Evolutionary conservation across 2,113 vertebrate species (phyloP).

Genomic region (Talpa occidentalis): DNA sequence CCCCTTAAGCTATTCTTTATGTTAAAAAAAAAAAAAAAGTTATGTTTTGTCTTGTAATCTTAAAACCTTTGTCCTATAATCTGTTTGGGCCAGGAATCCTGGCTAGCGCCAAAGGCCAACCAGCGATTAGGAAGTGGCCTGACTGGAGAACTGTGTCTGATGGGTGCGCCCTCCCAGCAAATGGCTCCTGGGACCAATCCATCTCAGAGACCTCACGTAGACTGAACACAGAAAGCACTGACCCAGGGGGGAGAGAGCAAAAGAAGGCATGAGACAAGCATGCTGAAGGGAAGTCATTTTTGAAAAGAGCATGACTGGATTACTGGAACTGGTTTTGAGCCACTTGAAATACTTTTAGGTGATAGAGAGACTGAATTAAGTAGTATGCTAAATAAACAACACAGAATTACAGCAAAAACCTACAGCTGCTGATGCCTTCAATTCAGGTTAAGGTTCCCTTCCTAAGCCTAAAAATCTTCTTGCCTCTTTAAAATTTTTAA

Average conservation of each 20-base stretch:
- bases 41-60: not conserved
- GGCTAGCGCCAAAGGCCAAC: not conserved
- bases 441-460: not conserved
- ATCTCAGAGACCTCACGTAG: not conserved
- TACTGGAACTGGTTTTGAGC: not conserved
- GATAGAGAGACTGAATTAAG: not conserved
- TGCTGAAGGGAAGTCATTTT: not conserved
- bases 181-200: not conserved
- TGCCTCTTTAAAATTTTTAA: not conserved
- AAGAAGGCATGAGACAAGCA: not conserved
- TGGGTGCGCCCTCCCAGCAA: too few relatives aligned
- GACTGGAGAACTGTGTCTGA: not conserved
- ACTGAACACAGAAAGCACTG: not conserved
- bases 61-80: not conserved
- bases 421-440: not conserved
- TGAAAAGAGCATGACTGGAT: not conserved
- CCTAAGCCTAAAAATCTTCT: not conserved
- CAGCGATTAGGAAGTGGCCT: not conserved
- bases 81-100: not conserved
- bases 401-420: not conserved
- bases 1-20: too few relatives aligned
- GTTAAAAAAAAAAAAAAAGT: not conserved
- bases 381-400: not conserved
- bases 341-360: not conserved
- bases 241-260: not conserved